These are phyloP conservation scores for Solenopsis fugax DNA, from an alignment of 1,140 invertebrate genomes.

Conservation along the genomic window DNA sequence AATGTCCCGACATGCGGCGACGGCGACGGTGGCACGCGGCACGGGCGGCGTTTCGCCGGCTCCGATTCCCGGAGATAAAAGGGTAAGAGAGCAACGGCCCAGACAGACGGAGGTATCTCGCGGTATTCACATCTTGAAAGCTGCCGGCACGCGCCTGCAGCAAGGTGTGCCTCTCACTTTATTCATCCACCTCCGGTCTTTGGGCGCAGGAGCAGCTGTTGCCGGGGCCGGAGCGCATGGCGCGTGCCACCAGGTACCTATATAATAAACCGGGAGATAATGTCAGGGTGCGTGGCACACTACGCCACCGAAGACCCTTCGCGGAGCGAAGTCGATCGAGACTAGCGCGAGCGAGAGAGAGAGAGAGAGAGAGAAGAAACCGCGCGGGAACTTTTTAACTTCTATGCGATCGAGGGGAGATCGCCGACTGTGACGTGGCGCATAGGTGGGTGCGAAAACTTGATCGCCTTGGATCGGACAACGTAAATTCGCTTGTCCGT, in stretches of 20 bases:
- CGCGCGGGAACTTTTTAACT: conserved; percentile 66
- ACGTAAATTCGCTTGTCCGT: conserved; percentile 58
- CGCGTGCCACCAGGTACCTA: conserved; percentile 86
- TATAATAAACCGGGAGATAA: conserved; percentile 85
- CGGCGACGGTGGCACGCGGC: no score
- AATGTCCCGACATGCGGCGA: background rate
- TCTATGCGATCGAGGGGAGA: conserved; percentile 58
- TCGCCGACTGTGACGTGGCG: conserved; percentile 55
- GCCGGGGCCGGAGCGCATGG: conserved; percentile 79
- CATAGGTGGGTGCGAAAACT: conserved; percentile 68
- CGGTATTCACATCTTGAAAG: conserved; percentile 83
- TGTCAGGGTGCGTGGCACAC: conserved; percentile 81
- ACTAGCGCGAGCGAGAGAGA: background rate
- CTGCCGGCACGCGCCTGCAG: conserved; percentile 83
- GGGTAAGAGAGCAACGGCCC: conserved; percentile 80
- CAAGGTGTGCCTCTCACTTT: conserved; percentile 84
- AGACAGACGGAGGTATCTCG: conserved; percentile 81
- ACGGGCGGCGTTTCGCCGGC: conserved; percentile 51
- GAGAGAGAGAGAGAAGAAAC: conserved; percentile 39
- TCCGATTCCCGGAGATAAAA: conserved; percentile 69
- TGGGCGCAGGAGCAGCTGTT: conserved; percentile 84
- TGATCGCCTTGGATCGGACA: conserved; percentile 64
- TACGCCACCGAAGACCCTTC: conserved; percentile 77
- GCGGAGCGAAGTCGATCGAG: conserved; percentile 47
- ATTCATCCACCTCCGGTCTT: conserved; percentile 79